Evolutionary conservation across 2,113 vertebrate species (phyloP), one percentile per base, ranked within the genome.

Genomic region (Xerus inauris): DNA sequence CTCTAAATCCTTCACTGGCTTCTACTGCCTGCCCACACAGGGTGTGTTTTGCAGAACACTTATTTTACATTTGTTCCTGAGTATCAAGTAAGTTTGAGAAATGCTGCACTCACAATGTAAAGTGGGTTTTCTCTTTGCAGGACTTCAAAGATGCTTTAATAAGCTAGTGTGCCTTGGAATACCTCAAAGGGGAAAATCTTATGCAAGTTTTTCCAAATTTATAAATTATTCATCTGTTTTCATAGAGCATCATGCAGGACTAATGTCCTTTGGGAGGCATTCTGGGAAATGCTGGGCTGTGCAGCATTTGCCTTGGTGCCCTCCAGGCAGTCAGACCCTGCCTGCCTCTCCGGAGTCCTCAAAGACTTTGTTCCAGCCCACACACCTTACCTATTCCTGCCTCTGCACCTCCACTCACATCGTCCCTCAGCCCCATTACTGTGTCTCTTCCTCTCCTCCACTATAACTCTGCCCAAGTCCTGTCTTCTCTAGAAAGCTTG

Each of bases 21-120:
- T 67, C 76, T 81, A 26, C 91, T 13, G 64, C 11, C 94, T 86
- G 65, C 91, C 93, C 89, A 96, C 91, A 82, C 87, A 85, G 80
- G 81, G 83, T 90, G 71, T 57, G 24, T 77, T 82, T 40, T 67
- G 24, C 28, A 9, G 20, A 79, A 72, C 22, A 17, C 40, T 95
- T 80, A 75, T 9, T 65, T 81, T 42, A 38, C 87, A 85, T 87
- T 65, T 82, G 65, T 20, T 86, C 76, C 47, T 13, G 77, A 40
- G 47, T 86, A 32, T 90, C 94, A 73, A 62, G 20, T 88, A 40
- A 45, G 22, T 91, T 88, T 95, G 47, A 67, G 35, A 93, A 95
- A 79, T 59, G 30, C 10, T 45, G 2, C 11, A 12, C 8, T 51
- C 26, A 84, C 67, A 90, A 14, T 47, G 40, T 84, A 79, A 73